Conservation (phyloP, 1,140 invertebrate genomes). For the Centruroides vittatus region DNA sequence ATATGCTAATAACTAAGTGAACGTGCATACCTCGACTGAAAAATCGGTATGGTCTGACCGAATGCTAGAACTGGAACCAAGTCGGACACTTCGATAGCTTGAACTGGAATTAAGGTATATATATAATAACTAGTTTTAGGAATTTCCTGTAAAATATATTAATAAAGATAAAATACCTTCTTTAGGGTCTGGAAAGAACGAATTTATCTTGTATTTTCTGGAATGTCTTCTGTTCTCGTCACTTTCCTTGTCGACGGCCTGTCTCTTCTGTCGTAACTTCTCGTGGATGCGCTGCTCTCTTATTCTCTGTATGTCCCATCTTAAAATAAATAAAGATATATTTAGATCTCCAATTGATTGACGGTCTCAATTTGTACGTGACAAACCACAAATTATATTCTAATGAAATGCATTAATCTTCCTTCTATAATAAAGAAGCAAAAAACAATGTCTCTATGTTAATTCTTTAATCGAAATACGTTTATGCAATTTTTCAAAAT, state of each 20-base stretch:
- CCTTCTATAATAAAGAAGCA: no score
- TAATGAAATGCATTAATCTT: neutral
- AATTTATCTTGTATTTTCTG: neutral
- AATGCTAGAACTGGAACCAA: conserved; percentile 16
- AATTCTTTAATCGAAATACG: no score
- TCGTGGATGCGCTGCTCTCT: conserved; percentile 10
- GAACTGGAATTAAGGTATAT: conserved; percentile 1
- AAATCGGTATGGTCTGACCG: conserved; percentile 15
- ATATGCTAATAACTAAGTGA: no score
- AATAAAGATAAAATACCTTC: neutral
- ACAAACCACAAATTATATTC: no score
- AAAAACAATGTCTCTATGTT: no score
- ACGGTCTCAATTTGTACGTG: no score
- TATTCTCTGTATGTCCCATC: conserved; percentile 16
- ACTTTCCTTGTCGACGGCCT: neutral
- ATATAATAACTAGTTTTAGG: no score
- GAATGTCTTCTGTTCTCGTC: neutral
- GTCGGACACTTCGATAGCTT: conserved; percentile 16
- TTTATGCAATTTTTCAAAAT: no score
- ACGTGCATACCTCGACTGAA: conserved; percentile 10
- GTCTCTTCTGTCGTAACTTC: conserved; percentile 5
- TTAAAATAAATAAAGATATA: neutral
- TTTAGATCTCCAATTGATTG: neutral
- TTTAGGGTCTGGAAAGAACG: conserved; percentile 12
- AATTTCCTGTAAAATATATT: no score